Evolutionary conservation across 2,113 vertebrate genomes (phyloP), one percentile per base, ranked within the genome.

Genomic region (Motacilla alba): DNA sequence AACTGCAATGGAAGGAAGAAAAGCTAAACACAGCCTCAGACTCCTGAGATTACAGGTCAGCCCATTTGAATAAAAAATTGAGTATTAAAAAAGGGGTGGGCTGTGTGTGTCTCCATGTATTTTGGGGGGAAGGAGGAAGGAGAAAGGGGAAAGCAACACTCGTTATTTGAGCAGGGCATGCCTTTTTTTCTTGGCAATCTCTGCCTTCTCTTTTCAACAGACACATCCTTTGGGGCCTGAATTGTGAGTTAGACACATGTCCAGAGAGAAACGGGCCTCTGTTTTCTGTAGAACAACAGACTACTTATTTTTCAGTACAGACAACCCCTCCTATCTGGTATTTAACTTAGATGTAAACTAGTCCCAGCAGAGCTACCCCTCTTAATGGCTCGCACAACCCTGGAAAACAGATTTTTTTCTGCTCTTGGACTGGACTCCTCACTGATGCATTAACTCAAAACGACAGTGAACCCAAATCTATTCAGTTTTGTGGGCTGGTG

Each of bases 251-350:
- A 91, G 95, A 97, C 90, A 90, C 96, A 96, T 90, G 70, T 72
- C 94, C 79, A 56, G 33, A 87, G 95, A 97, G 96, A 97, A 97
- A 94, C 33, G 1, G 96, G 81, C 83, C 97, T 97, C 98, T 98
- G 97, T 97, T 98, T 97, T 98, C 93, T 95, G 95, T 95, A 96
- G 96, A 98, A 97, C 23, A 87, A 84, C 91, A 97, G 93, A 64
- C 56, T 83, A 96, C 94, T 96, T 89, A 96, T 95, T 96, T 97
- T 95, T 92, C 94, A 95, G 90, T 15, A 91, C 49, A 94, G 93
- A 96, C 96, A 96, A 94, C 92, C 85, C 17, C 89, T 92, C 92
- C 46, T 96, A 94, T 90, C 97, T 97, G 96, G 90, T 96, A 95
- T 96, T 97, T 94, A 94, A 96, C 94, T 97, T 96, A 93, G 10